These are phyloP conservation scores for Pristionchus japonicus DNA, from an alignment of 2,888 invertebrate genomes.

Conservation along the genomic window DNA sequence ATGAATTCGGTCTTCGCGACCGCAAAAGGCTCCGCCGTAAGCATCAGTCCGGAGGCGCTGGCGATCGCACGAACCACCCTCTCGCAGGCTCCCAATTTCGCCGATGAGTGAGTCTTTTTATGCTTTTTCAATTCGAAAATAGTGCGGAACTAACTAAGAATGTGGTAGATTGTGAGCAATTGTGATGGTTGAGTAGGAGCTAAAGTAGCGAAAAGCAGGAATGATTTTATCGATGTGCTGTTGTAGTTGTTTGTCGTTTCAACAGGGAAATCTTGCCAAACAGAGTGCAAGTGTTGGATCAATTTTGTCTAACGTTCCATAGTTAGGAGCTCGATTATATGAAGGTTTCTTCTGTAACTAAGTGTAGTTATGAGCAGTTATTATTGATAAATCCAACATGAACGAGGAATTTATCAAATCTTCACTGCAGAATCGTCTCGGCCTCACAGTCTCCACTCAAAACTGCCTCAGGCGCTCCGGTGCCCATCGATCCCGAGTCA, in stretches of 20 bases:
- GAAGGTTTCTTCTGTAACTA: too few relatives aligned
- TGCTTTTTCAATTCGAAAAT: background rate
- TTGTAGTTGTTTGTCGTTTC: too few relatives aligned
- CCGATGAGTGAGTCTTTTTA: background rate
- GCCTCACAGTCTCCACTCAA: conserved; percentile 1
- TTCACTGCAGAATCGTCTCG: background rate
- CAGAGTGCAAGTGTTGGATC: too few relatives aligned
- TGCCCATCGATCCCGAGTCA: background rate
- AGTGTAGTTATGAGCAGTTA: too few relatives aligned
- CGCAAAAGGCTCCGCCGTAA: conserved; percentile 6
- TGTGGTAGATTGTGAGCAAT: too few relatives aligned
- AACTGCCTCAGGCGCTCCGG: background rate
- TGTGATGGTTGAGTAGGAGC: too few relatives aligned
- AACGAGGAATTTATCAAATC: background rate
- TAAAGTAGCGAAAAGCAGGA: too few relatives aligned
- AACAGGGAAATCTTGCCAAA: too few relatives aligned
- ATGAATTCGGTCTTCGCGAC: conserved; percentile 35
- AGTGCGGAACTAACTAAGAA: background rate
- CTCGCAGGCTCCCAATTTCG: background rate
- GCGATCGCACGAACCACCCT: conserved; percentile 22
- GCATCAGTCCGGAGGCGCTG: conserved; percentile 4
- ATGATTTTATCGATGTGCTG: too few relatives aligned
- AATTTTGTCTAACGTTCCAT: too few relatives aligned
- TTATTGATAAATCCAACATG: background rate
- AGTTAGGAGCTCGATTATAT: too few relatives aligned